Percentiles rank a stretch among this genome's conserved stretches.
phyloP scores from a whole-genome alignment of 1,140 invertebrate species.

The Philotrypesis tridentata region DNA sequence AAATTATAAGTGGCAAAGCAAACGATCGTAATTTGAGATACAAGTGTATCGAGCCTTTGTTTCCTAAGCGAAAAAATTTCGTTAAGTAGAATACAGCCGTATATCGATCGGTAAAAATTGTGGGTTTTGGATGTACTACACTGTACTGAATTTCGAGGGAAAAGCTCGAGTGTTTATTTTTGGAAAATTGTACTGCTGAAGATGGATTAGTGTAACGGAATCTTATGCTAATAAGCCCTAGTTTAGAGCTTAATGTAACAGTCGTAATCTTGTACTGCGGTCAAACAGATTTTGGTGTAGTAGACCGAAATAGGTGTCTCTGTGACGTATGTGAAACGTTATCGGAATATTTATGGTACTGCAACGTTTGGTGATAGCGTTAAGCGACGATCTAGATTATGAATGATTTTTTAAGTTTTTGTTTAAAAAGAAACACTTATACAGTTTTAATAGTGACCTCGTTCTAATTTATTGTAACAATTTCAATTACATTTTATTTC shows the following conservation, averaged over 20 bases:
- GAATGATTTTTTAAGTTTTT: not conserved
- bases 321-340: not conserved
- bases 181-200: not conserved
- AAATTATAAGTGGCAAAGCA: not conserved
- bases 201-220: not conserved
- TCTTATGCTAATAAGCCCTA: not conserved
- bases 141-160: no score
- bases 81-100: no score
- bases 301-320: not conserved
- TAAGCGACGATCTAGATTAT: not conserved
- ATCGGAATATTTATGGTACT: not conserved
- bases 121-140: no score
- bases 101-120: no score
- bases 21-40: not conserved
- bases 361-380: not conserved
- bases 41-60: not conserved
- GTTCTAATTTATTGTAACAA: no score
- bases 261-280: not conserved
- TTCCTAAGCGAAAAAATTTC: not conserved
- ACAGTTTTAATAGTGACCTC: no score
- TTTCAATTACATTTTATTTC: no score
- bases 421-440: no score
- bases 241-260: not conserved
- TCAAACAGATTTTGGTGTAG: not conserved
- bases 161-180: not conserved